Evolutionary conservation across 2,888 invertebrate genomes (phyloP).

Genomic region (Tachina grossa): DNA sequence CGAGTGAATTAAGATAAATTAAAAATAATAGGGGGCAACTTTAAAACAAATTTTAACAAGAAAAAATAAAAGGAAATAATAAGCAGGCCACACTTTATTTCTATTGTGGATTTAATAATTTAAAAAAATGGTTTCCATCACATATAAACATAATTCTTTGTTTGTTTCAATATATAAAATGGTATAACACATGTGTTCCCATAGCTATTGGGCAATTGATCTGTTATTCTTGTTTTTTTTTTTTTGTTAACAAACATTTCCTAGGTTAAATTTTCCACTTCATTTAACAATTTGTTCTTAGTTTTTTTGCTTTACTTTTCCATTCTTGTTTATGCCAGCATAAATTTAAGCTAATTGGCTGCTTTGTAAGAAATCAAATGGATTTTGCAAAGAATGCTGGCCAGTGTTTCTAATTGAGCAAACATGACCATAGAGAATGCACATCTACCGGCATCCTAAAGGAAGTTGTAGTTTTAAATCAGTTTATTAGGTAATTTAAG

Average conservation of each 20-base stretch:
- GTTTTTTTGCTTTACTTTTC: background rate
- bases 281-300: constrained; percentile 57
- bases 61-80: too few species aligned
- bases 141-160: too few species aligned
- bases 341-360: constrained; percentile 46
- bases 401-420: constrained; percentile 53
- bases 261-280: constrained; percentile 39
- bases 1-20: too few species aligned
- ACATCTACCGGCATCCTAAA: constrained; percentile 10
- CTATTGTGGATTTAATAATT: too few species aligned
- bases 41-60: too few species aligned
- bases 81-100: too few species aligned
- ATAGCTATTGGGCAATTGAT: constrained; percentile 13
- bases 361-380: constrained; percentile 21
- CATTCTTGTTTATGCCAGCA: constrained; percentile 58
- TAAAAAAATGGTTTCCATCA: too few species aligned
- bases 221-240: background rate
- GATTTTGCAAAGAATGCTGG: constrained; percentile 50
- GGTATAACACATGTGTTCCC: too few species aligned
- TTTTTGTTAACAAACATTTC: constrained; percentile 13
- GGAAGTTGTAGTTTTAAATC: background rate
- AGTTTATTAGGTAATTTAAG: background rate
- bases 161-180: too few species aligned
- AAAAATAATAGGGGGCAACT: too few species aligned
- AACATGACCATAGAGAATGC: constrained; percentile 1